phyloP scores from a whole-genome alignment of 2,888 invertebrate genomes.

The Meganola albula region DNA sequence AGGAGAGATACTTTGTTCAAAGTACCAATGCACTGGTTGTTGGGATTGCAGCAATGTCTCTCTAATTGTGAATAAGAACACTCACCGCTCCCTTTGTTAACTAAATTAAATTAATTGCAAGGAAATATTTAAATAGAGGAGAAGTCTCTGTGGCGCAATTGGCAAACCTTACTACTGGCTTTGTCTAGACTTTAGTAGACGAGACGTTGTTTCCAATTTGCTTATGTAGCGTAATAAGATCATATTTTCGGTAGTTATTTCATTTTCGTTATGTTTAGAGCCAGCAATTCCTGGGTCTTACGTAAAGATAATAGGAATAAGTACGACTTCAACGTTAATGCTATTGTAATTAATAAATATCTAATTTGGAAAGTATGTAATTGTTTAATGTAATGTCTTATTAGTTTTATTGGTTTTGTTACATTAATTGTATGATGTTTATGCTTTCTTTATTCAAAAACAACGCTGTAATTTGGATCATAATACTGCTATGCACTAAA shows the following conservation, averaged over 20 bases:
- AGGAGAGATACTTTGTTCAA: conserved; percentile 31
- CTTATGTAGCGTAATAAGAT: conserved; percentile 26
- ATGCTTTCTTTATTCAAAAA: no score
- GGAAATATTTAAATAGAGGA: conserved; percentile 68
- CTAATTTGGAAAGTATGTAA: no score
- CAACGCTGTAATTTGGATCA: no score
- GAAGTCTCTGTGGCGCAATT: conserved; percentile 52
- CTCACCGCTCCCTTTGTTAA: conserved; percentile 54
- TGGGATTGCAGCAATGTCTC: conserved; percentile 55
- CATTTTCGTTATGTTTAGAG: neutral
- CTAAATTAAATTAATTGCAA: conserved; percentile 70
- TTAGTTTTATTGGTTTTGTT: no score
- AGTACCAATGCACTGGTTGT: conserved; percentile 35
- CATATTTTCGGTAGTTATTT: conserved; percentile 16
- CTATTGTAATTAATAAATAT: no score
- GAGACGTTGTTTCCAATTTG: conserved; percentile 42
- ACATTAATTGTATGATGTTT: no score
- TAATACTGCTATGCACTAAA: no score
- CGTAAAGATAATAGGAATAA: no score
- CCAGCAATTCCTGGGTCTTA: no score
- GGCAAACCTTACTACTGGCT: conserved; percentile 53
- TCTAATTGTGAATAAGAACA: conserved; percentile 62
- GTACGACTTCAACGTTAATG: no score
- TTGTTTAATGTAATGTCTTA: no score
- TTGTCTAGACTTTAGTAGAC: conserved; percentile 64